phyloP scores from a whole-genome alignment of 2,797 vertebrate species.

The Pterois miles region DNA sequence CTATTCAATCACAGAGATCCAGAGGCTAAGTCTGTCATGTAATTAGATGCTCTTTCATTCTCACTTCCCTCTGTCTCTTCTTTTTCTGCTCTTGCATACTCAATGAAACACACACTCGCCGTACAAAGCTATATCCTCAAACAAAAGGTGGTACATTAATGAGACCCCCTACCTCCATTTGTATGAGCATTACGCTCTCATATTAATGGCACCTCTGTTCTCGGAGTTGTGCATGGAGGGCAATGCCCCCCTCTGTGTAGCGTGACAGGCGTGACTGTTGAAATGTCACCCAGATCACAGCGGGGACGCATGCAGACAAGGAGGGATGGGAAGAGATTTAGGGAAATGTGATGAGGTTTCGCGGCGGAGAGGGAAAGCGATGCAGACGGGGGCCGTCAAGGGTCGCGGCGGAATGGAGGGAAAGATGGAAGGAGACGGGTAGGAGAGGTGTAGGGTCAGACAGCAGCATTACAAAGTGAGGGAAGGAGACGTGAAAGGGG shows the following conservation, averaged over 20 bases:
- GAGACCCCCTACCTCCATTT: conserved; percentile 39
- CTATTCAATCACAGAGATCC: conserved; percentile 67
- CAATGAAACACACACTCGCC: conserved; percentile 26
- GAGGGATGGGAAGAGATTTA: conserved; percentile 58
- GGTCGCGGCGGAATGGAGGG: neutral
- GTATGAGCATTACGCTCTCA: conserved; percentile 39
- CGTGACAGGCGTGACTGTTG: conserved; percentile 75
- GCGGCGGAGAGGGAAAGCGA: neutral
- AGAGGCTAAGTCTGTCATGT: conserved; percentile 71
- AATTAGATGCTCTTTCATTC: conserved; percentile 74
- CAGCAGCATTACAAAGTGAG: conserved; percentile 38
- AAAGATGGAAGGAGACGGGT: neutral
- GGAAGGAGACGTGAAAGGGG: conserved; percentile 1
- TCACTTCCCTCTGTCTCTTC: conserved; percentile 27
- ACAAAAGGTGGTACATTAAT: conserved; percentile 62
- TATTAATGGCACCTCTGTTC: conserved; percentile 49
- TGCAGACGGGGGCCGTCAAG: conserved; percentile 17
- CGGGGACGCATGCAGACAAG: conserved; percentile 18
- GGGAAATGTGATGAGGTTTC: conserved; percentile 50
- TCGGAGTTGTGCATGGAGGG: conserved; percentile 23
- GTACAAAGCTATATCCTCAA: conserved; percentile 36
- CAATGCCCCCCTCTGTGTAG: conserved; percentile 24
- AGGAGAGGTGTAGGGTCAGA: conserved; percentile 41
- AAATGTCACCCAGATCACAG: conserved; percentile 80
- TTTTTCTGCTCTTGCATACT: conserved; percentile 45